Evolutionary conservation across 1,140 invertebrate genomes (phyloP), one percentile per base, ranked within the genome.

Genomic region (Coptotermes formosanus): DNA sequence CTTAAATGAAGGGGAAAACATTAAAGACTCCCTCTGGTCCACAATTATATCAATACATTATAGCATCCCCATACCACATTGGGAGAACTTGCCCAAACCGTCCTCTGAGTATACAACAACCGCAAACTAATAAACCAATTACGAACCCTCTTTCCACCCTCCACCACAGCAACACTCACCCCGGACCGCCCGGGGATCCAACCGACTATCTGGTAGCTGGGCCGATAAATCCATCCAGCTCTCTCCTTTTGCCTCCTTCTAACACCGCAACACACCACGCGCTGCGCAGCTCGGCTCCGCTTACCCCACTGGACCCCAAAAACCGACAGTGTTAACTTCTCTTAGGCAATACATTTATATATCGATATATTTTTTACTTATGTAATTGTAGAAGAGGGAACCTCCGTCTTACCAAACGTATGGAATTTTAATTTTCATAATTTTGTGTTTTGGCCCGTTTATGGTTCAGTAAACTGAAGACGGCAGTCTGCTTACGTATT

Each of bases 81-180:
- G 64, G 64, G 64, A 75, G 30, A 30, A 14, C 25, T n/a, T 19
- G 52, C 52, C 52, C 52, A 55, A 55, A 55, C 6, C 64, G 64
- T 75, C 64, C 64, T 30, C 64, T 75, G 25, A 30, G 64, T 75
- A 75, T n/a, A 75, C 64, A 86, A 86, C 52, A 86, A 86, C 86
- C 82, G 82, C 82, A 86, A 86, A 86, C 75, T 86, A 86, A 86
- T 86, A 86, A 86, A 86, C 86, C 86, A 86, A 86, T 86, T 86
- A 86, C 86, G 81, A 45, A 52, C 45, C 44, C 44, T 84, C 83
- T 52, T 59, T 52, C 43, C 43, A 52, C 55, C 69, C 75, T 59
- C 85, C 64, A 4, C 43, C 75, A 30, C n/a, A 8, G n/a, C 45
- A 14, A 2, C 44, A 83, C 12, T 45, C 82, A 83, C 82, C 82